Evolutionary conservation across 2,113 vertebrate genomes (phyloP).

Genomic region (Seriola rivoliana): DNA sequence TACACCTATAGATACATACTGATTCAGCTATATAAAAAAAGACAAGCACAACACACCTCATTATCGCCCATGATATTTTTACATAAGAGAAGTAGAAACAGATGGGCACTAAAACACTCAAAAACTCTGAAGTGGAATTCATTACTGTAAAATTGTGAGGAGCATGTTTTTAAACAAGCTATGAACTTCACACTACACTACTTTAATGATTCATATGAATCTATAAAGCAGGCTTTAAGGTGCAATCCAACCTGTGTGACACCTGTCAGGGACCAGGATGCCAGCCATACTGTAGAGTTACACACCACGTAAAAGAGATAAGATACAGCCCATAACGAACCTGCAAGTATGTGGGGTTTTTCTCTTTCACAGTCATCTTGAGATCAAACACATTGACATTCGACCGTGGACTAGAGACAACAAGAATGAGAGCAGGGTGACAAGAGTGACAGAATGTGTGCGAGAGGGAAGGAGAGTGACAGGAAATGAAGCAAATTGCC

Average conservation of each 20-base stretch:
- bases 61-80: slow-evolving; percentile 13
- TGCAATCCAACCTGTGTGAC: slow-evolving; percentile 24
- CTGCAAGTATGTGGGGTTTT: not conserved
- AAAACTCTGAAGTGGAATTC: slow-evolving; percentile 31
- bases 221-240: not conserved
- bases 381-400: slow-evolving; percentile 14
- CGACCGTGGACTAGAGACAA: slow-evolving; percentile 6
- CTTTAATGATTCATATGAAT: slow-evolving; percentile 21
- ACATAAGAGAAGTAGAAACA: slow-evolving; percentile 23
- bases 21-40: slow-evolving; percentile 6
- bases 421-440: slow-evolving; percentile 27
- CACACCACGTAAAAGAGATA: slow-evolving; percentile 22
- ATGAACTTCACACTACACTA: slow-evolving; percentile 17
- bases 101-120: slow-evolving; percentile 28
- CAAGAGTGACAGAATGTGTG: slow-evolving; percentile 16
- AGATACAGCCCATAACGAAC: not conserved
- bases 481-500: slow-evolving; percentile 86
- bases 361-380: slow-evolving; percentile 31
- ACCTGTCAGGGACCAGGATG: slow-evolving; percentile 24
- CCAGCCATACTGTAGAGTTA: not conserved
- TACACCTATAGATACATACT: slow-evolving; percentile 35
- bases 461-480: slow-evolving; percentile 68
- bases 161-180: not conserved
- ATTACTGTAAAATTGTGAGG: slow-evolving; percentile 3
- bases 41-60: slow-evolving; percentile 11